These are phyloP conservation scores for Aspidiotus rigidus DNA, from an alignment of 2,888 invertebrate genomes.

Conservation along the genomic window DNA sequence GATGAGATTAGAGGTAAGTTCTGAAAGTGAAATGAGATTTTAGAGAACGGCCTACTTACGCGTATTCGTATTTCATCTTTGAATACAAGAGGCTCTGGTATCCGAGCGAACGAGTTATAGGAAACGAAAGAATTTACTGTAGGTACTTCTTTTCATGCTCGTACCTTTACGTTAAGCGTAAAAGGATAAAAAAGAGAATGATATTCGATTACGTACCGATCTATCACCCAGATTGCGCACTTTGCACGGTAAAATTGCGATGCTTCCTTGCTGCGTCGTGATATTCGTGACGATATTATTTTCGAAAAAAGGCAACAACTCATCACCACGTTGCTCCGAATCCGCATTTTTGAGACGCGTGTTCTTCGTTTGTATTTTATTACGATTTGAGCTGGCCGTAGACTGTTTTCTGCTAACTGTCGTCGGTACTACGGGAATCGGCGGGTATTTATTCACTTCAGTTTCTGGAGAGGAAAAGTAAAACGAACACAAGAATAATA, in stretches of 20 bases:
- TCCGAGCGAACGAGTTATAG: too few relatives aligned
- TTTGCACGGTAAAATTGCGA: conserved; percentile 38
- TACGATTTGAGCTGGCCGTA: conserved; percentile 16
- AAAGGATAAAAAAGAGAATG: too few relatives aligned
- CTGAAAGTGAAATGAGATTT: too few relatives aligned
- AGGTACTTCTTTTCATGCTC: too few relatives aligned
- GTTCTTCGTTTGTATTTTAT: conserved; percentile 12
- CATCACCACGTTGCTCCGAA: background rate
- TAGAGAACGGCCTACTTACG: too few relatives aligned
- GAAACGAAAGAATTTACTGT: too few relatives aligned
- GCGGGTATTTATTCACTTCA: conserved; percentile 20
- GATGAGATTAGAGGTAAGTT: too few relatives aligned
- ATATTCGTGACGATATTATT: conserved; percentile 35
- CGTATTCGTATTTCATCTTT: too few relatives aligned
- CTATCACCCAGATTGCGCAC: conserved; percentile 38
- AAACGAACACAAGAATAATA: too few relatives aligned
- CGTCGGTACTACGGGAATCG: conserved; percentile 8
- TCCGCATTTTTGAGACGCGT: background rate
- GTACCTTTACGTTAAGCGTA: too few relatives aligned
- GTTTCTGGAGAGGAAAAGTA: conserved; percentile 8
- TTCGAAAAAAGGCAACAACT: conserved; percentile 19
- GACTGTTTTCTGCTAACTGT: conserved; percentile 17
- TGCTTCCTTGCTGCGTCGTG: conserved; percentile 36
- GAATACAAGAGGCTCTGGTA: too few relatives aligned
- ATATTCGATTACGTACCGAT: conserved; percentile 36